Base-by-base conservation (phyloP, 2,797 vertebrate species). In the Microctenopoma steveboyesi region DNA sequence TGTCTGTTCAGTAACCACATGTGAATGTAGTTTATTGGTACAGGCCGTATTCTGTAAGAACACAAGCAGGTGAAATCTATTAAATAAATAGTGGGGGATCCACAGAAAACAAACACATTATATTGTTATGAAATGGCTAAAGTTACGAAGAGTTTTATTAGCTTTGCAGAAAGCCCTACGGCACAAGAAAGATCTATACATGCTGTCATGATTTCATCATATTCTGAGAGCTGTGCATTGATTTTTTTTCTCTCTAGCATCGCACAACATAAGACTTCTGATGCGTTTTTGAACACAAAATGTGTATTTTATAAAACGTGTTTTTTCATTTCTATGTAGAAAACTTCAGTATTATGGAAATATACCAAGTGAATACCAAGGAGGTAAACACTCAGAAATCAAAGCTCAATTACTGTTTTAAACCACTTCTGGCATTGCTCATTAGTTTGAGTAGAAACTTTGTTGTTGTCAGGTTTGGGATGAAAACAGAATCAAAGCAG, bases 191-290 rank as follows among this genome's bases (percentile, higher is more conserved):
- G 81, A 92, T 85, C 72, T 86, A 90, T 88, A 89, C 11, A 40
- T 73, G 79, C 79, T 74, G 78, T 85, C 84, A 86, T 70, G 73
- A 81, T 91, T 86, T 83, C 77, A 86, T 90, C 86, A 87, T 76
- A 72, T 64, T 83, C 73, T 68, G 74, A 27, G 2, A 84, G 77
- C 76, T 73, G 42, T 43, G 64, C 51, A 86, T 86, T 80, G 84
- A 90, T 88, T 84, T 83, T 74, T 53, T 61, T 72, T 25, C 30
- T 64, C 33, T 63, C 56, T 59, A 10, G 46, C 9, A 68, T 66
- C 54, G 8, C 75, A 83, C 75, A 83, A 79, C 65, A 77, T 43
- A 39, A 60, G 50, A 76, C 22, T 33, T 78, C 53, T 78, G 51
- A 48, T 12, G 54, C n/a, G 14, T 22, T 54, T 60, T 37, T 28